Evolutionary conservation across 2,113 vertebrate genomes (phyloP), one percentile per base, ranked within the genome.

Genomic region (Erythrocercus mccallii): DNA sequence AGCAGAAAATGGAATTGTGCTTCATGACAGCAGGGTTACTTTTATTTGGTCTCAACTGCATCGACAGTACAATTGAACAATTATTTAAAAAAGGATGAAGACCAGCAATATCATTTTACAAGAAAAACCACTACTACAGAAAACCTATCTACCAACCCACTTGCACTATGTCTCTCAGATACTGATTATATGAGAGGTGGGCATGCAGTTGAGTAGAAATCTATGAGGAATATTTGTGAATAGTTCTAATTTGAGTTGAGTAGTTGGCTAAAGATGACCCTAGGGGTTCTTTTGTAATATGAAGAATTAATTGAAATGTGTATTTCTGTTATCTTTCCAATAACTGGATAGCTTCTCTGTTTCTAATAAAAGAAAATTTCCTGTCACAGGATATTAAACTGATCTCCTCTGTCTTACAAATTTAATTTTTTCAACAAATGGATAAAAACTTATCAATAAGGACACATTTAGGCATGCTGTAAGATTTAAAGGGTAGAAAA

Each of bases 241-340:
- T 74, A 81, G 37, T 65, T 93, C 25, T 87, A 73, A 96, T 87
- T 81, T 71, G 80, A 76, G n/a, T 70, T 81, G 87, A 94, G 62
- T 69, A 38, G 44, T 74, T 95, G 57, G 70, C 65, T 82, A 71
- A 91, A 70, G 51, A 68, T 93, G 38, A 85, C 88, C 83, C 73
- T 50, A 54, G 58, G 54, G 91, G 13, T 94, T 82, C 70, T 94
- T 92, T 78, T 87, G 45, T 89, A 78, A 89, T 87, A 76, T 48
- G 73, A 88, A 87, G 72, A 77, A 89, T 87, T 96, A 97, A 95
- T 95, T 96, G 95, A 95, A 93, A 82, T 87, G 51, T 96, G 80
- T 93, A 71, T 86, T 93, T 91, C 56, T 93, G 35, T 88, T 97
- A 83, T 87, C 73, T 93, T 89, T 94, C 81, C 62, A 95, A 81